phyloP scores from a whole-genome alignment of 2,888 invertebrate genomes.

The Phanerotoma sp. region DNA sequence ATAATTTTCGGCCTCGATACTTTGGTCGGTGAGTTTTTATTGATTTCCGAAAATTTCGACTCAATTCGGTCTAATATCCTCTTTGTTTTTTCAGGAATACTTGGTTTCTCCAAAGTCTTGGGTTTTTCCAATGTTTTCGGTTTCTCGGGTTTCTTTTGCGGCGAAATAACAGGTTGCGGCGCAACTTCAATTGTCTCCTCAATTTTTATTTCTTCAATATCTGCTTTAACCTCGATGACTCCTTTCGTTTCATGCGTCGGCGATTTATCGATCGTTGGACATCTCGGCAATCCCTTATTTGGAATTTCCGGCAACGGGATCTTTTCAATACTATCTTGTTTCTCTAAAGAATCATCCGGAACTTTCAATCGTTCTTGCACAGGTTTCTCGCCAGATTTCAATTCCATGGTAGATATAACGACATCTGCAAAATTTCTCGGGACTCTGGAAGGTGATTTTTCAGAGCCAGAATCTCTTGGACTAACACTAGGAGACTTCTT shows the following conservation, averaged over 20 bases:
- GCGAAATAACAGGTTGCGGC: background rate
- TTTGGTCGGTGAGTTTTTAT: constrained; percentile 44
- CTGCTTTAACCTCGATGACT: constrained; percentile 18
- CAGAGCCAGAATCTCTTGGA: constrained; percentile 33
- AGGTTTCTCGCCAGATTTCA: constrained; percentile 48
- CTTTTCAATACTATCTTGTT: constrained; percentile 54
- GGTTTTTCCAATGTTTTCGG: constrained; percentile 41
- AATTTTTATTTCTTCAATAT: constrained; percentile 8
- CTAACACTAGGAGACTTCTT: constrained; percentile 43
- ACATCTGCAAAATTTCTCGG: constrained; percentile 47
- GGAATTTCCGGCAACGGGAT: constrained; percentile 54
- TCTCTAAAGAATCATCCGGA: constrained; percentile 49
- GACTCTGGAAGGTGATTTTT: constrained; percentile 37
- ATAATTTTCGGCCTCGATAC: constrained; percentile 50
- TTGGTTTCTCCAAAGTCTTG: constrained; percentile 48
- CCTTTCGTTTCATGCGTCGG: constrained; percentile 25
- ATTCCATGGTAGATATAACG: constrained; percentile 44
- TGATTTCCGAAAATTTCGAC: constrained; percentile 48
- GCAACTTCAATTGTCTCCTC: constrained; percentile 16
- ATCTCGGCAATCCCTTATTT: constrained; percentile 22
- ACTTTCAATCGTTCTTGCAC: constrained; percentile 44
- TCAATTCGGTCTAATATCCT: constrained; percentile 54
- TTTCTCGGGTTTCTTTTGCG: constrained; percentile 31
- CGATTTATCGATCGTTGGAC: constrained; percentile 20
- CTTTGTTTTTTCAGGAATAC: constrained; percentile 55